Percentiles rank a stretch among this genome's conserved stretches.
Conservation (phyloP, 92 coral and sea anemone genomes). For the Siderastrea radians region DNA sequence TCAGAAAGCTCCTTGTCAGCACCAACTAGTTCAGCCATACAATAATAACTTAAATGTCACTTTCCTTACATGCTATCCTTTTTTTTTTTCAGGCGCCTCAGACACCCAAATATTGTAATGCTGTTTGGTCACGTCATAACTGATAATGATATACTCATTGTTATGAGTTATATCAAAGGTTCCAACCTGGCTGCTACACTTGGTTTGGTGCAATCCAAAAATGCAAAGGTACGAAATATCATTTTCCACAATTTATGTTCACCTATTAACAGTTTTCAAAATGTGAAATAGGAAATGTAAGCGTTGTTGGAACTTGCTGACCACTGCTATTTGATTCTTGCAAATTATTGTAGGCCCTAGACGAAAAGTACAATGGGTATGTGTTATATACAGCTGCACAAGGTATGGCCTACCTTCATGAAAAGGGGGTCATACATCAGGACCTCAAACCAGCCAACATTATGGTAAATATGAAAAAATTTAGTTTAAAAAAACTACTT, state of each 20-base stretch:
- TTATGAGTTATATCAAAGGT: conserved; percentile 31
- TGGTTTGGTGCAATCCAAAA: conserved; percentile 10
- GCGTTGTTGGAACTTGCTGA: too few relatives aligned
- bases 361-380: conserved; percentile 14
- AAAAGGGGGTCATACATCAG: conserved; percentile 32
- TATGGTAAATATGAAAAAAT: conserved; percentile 13
- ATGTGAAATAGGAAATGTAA: too few relatives aligned
- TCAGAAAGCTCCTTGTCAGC: too few relatives aligned
- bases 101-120: conserved; percentile 5
- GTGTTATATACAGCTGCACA: background rate
- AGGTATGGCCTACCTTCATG: conserved; percentile 29
- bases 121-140: conserved; percentile 9
- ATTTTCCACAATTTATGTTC: too few relatives aligned
- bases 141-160: conserved; percentile 7
- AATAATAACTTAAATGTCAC: background rate
- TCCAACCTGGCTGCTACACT: background rate
- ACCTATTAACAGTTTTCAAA: too few relatives aligned
- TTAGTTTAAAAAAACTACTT: too few relatives aligned
- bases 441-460: conserved; percentile 44
- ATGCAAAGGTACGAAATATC: too few relatives aligned
- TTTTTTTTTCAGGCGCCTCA: background rate
- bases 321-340: too few relatives aligned
- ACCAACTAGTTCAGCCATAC: too few relatives aligned
- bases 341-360: background rate
- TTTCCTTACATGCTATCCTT: too few relatives aligned